Evolutionary conservation across 1,140 invertebrate genomes (phyloP), one percentile per base, ranked within the genome.

Genomic region (Daktulosphaira vitifoliae): DNA sequence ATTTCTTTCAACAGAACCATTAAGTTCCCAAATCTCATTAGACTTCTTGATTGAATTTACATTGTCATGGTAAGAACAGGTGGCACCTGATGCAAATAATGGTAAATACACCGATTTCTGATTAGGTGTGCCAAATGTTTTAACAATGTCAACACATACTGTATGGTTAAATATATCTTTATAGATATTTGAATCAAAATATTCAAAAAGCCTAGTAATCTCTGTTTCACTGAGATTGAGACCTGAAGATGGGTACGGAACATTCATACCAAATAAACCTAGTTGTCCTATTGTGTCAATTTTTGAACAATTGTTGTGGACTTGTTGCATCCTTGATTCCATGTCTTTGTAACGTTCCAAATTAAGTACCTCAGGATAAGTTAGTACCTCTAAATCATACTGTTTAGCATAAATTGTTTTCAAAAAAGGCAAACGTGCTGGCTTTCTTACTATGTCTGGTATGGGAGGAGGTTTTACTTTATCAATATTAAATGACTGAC

Each of bases 281-380:
- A 66, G n/a, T 25, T 50, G 37, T 9, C 54, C 33, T 0, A 66
- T 11, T 3, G n/a, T 33, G 1, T 62, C 44, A 1, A 51, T 22
- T 42, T 66, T 53, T 0, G 18, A 20, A 5, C 52, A 49, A 20
- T 51, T 56, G 2, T 39, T 13, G 16, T 64, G 44, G 0, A 68
- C 11, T 18, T 51, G 54, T 22, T 68, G 25, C 13, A 65, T 20
- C 18, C 54, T 50, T 3, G 52, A 52, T 29, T 81, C 72, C 2
- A 85, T 72, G 16, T 74, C 81, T 67, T 83, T 78, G 26, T 74
- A 72, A 65, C 79, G 75, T 59, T 85, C 82, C 29, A 74, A 73
- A 49, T 76, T 76, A 38, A 84, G 70, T 50, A 80, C 76, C 71
- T 78, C 74, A 4, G 78, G 78, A 69, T 71, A 79, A 6, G 72